Conservation (phyloP, 1,140 invertebrate species). For the Drosophila leontia region DNA sequence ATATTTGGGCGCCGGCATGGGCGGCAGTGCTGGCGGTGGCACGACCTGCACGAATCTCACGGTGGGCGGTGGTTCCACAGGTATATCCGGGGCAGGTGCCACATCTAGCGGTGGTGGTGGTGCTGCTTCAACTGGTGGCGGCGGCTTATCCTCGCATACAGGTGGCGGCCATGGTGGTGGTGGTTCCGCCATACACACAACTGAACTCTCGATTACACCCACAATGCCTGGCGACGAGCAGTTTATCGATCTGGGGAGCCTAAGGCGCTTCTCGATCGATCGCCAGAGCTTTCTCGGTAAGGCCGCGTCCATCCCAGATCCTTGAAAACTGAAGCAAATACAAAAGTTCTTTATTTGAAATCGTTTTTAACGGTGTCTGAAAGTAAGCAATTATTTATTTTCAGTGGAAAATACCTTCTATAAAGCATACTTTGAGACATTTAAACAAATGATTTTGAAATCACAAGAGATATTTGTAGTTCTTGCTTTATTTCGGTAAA, state of each 20-base stretch:
- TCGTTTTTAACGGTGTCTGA: neutral
- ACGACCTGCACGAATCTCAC: conserved; percentile 71
- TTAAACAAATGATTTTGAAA: neutral
- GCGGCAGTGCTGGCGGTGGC: conserved; percentile 69
- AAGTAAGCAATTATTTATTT: neutral
- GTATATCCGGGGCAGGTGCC: conserved; percentile 13
- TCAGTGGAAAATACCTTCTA: neutral
- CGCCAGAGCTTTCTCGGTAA: conserved; percentile 84
- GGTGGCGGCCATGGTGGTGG: conserved; percentile 23
- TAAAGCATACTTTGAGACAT: neutral
- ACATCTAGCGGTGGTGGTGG: conserved; percentile 22
- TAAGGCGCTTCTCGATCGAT: conserved; percentile 83
- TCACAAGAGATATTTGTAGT: neutral
- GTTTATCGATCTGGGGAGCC: conserved; percentile 83
- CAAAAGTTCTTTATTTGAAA: neutral
- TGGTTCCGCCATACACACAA: conserved; percentile 70
- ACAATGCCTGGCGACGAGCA: conserved; percentile 80
- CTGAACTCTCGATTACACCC: conserved; percentile 81
- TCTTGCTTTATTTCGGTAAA: neutral
- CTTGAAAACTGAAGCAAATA: conserved; percentile 2
- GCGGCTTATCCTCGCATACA: conserved; percentile 15
- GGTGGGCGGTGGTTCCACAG: conserved; percentile 48
- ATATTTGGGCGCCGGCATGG: conserved; percentile 72
- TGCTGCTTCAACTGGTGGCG: conserved; percentile 23
- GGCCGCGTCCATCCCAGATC: conserved; percentile 33